Percentiles rank a stretch among this genome's conserved stretches.
Evolutionary conservation across 64 coral and sea anemone genomes (phyloP).

Genomic region (Actinia tenebrosa): DNA sequence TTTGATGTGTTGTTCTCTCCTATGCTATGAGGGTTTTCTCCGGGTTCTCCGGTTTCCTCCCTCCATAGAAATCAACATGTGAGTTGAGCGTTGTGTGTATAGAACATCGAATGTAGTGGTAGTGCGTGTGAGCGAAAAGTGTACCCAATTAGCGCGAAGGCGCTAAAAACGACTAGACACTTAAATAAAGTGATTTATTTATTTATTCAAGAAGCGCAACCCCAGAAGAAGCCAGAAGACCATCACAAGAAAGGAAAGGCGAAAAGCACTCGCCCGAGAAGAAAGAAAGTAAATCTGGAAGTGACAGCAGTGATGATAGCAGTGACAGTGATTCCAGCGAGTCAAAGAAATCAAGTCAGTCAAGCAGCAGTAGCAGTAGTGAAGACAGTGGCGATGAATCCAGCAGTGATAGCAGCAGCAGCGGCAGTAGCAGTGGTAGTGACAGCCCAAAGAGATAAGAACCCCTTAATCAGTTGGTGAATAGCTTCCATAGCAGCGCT

Average conservation of each 20-base stretch:
- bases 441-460: slow-evolving; percentile 12
- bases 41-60: no score
- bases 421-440: not conserved
- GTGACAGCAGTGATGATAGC: slow-evolving; percentile 2
- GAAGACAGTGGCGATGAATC: not conserved
- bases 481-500: not conserved
- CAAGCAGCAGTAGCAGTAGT: not conserved
- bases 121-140: no score
- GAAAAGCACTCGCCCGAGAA: not conserved
- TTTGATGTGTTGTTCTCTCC: no score
- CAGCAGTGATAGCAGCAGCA: slow-evolving; percentile 14
- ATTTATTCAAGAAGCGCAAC: not conserved
- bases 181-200: not conserved
- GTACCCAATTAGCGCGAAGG: no score
- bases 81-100: no score
- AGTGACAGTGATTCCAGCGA: slow-evolving; percentile 15
- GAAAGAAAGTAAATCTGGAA: not conserved
- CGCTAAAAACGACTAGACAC: no score
- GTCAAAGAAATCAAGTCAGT: not conserved
- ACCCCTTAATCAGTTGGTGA: not conserved
- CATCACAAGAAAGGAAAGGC: not conserved
- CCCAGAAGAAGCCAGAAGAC: not conserved
- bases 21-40: no score
- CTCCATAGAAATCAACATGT: no score
- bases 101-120: no score